Percentiles rank a stretch among this genome's conserved stretches.
These are phyloP conservation scores for Argyra leucocephala DNA, from an alignment of 2,888 invertebrate species.

Conservation along the genomic window DNA sequence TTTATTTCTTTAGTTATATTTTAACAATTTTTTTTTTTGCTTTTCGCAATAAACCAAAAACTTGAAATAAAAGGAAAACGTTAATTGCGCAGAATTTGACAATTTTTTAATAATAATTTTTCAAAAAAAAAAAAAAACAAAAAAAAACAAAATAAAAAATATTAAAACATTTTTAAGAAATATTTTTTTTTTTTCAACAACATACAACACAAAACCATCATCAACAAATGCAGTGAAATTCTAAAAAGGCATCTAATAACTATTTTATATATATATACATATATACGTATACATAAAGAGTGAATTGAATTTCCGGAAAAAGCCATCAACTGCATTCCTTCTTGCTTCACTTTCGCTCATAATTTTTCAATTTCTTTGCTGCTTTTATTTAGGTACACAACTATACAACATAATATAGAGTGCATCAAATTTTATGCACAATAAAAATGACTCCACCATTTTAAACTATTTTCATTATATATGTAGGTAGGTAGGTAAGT, in stretches of 20 bases:
- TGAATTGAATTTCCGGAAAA: not conserved
- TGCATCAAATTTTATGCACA: not conserved
- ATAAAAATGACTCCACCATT: not conserved
- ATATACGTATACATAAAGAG: not conserved
- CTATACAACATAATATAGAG: not conserved
- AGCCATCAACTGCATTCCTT: slow-evolving; percentile 3
- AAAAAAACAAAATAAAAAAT: not conserved
- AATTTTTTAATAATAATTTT: not conserved
- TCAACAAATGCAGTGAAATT: no score
- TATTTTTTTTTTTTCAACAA: not conserved
- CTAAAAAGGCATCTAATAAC: not conserved
- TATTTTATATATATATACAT: not conserved
- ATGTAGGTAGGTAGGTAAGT: no score
- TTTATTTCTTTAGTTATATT: no score
- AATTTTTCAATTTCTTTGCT: not conserved
- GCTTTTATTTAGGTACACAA: not conserved
- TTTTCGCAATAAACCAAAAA: not conserved
- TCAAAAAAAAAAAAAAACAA: not conserved
- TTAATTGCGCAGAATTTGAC: slow-evolving; percentile 1
- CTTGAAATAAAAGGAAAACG: not conserved
- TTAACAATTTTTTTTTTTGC: no score
- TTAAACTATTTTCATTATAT: no score
- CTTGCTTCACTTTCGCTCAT: slow-evolving; percentile 3
- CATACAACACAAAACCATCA: not conserved
- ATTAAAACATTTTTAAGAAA: not conserved